Conservation (phyloP, 2,888 invertebrate species). For the Xestia c-nigrum region DNA sequence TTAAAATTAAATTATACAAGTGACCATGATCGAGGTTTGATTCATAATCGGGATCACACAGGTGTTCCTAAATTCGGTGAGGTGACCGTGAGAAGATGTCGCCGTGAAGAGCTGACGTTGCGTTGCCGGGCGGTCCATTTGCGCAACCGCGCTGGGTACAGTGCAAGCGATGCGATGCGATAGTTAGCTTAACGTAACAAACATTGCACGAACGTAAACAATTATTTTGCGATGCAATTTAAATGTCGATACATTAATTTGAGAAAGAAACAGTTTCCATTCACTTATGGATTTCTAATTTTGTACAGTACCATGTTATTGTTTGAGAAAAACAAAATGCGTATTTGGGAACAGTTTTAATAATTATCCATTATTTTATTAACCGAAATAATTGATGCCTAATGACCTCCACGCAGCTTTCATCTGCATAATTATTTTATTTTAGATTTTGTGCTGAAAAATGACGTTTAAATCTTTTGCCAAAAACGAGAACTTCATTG, state of each 20-base stretch:
- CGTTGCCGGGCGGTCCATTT: too few relatives aligned
- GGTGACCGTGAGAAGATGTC: too few relatives aligned
- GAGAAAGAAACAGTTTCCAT: background rate
- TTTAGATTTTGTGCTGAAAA: background rate
- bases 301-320: background rate
- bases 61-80: too few relatives aligned
- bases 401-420: background rate
- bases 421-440: background rate
- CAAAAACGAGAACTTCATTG: background rate
- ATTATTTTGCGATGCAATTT: background rate
- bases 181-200: too few relatives aligned
- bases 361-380: background rate
- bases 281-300: background rate
- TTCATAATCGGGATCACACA: too few relatives aligned
- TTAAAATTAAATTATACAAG: too few relatives aligned
- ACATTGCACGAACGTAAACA: conserved; percentile 6
- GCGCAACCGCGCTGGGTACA: too few relatives aligned
- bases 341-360: background rate
- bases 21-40: too few relatives aligned
- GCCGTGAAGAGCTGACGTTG: too few relatives aligned
- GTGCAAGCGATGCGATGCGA: too few relatives aligned
- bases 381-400: background rate
- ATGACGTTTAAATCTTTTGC: background rate
- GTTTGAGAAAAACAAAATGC: background rate
- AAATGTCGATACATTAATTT: background rate